Base-by-base conservation (phyloP, 1,140 invertebrate genomes). In the Euwallacea fornicatus region DNA sequence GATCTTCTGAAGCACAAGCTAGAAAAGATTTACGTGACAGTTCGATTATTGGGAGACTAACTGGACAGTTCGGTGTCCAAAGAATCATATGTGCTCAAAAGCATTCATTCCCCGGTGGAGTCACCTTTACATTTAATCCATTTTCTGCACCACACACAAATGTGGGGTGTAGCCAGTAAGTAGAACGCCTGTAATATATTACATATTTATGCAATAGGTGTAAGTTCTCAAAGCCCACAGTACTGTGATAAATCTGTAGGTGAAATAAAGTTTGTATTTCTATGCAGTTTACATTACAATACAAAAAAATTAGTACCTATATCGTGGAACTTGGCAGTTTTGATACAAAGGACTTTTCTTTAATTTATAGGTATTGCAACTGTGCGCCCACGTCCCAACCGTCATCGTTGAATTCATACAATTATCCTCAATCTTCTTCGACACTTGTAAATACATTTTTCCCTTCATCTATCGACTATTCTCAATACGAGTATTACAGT, bases 21-120 rank as follows among this genome's bases (percentile, higher is more conserved):
- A 62, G 54, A 74, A 56, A 74, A 72, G 67, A 54, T 76, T 11
- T 72, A 47, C 43, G 73, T 3, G 76, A 75, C n/a, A 78, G 75
- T 7, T 71, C 75, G 3, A 69, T 78, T 47, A 53, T 58, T 6
- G 74, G 70, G 46, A 53, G 53, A 4, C 59, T 47, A 16, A 33
- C 11, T 44, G 41, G 13, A 10, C 16, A 13, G 15, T 13, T 15
- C 33, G 50, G 21, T 9, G 44, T 63, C 15, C 46, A 47, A 15
- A 63, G 21, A 44, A 13, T 56, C 11, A 7, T 66, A 15, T 69
- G 65, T 41, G 71, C 75, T 6, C 66, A 74, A 58, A 74, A 73
- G 50, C 71, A 72, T 16, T 21, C 46, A 7, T 56, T 73, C 56
- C 73, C 73, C 43, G 71, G 72, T n/a, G 75, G 75, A 3, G 73